These are phyloP conservation scores for Galerucella pusilla DNA, from an alignment of 2,888 invertebrate species.

Conservation along the genomic window DNA sequence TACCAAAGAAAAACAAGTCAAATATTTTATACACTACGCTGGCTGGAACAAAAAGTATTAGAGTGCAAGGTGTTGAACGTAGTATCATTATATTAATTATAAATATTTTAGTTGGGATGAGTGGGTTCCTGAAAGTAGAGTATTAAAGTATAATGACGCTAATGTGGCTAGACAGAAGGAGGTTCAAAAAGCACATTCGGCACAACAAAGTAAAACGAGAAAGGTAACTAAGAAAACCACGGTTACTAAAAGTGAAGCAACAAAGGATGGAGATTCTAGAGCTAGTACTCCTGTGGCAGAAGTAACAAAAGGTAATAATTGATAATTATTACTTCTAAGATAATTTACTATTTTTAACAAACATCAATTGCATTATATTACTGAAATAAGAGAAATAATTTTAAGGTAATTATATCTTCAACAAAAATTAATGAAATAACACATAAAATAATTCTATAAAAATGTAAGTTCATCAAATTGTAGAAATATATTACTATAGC, in stretches of 20 bases:
- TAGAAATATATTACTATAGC: neutral
- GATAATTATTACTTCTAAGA: neutral
- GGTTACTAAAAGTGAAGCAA: slow-evolving; percentile 54
- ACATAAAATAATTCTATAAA: no score
- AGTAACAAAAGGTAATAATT: slow-evolving; percentile 41
- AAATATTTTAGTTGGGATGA: slow-evolving; percentile 79
- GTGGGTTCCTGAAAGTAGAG: slow-evolving; percentile 92
- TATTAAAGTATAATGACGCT: slow-evolving; percentile 89
- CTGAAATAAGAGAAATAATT: no score
- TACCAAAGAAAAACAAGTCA: slow-evolving; percentile 86
- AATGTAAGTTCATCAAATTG: neutral
- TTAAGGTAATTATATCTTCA: no score
- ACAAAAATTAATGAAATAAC: neutral
- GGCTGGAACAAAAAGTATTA: slow-evolving; percentile 97
- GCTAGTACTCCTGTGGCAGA: slow-evolving; percentile 72
- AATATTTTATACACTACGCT: slow-evolving; percentile 95
- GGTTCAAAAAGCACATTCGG: slow-evolving; percentile 82
- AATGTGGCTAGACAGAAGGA: slow-evolving; percentile 91
- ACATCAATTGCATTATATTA: no score
- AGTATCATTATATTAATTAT: neutral
- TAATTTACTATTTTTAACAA: neutral
- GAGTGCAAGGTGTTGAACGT: slow-evolving; percentile 50
- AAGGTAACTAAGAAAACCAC: slow-evolving; percentile 63
- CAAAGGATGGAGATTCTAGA: slow-evolving; percentile 69
- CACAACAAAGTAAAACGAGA: slow-evolving; percentile 74